Conservation (phyloP, 2,113 vertebrate genomes). For the Pipa parva region DNA sequence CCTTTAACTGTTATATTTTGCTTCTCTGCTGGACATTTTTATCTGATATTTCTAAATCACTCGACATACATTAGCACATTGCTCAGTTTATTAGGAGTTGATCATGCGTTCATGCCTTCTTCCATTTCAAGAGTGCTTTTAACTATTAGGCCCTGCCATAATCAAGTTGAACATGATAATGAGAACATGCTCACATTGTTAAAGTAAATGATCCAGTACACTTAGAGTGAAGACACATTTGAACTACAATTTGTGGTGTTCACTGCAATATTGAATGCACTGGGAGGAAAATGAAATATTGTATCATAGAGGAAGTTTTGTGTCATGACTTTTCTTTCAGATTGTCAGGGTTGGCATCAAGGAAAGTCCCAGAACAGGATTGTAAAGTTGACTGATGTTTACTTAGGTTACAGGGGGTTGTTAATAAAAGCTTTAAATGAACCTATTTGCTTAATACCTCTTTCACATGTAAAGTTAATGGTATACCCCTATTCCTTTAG, state of each 20-base stretch:
- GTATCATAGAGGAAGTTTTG: constrained; percentile 1
- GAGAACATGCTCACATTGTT: constrained; percentile 68
- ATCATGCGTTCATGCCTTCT: constrained; percentile 69
- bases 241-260: constrained; percentile 64
- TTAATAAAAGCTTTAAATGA: too few relatives aligned
- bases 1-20: constrained; percentile 48
- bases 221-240: constrained; percentile 61
- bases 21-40: constrained; percentile 43
- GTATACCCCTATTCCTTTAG: too few relatives aligned
- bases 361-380: too few relatives aligned
- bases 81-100: constrained; percentile 71
- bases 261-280: constrained; percentile 54
- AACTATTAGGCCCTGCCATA: constrained; percentile 70
- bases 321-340: constrained; percentile 14
- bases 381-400: too few relatives aligned
- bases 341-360: too few relatives aligned
- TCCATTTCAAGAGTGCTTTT: constrained; percentile 69
- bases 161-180: constrained; percentile 72
- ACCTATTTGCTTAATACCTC: too few relatives aligned
- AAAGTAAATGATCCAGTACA: constrained; percentile 72
- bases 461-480: too few relatives aligned
- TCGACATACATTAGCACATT: constrained; percentile 62
- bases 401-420: too few relatives aligned
- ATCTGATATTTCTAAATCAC: constrained; percentile 52
- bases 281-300: constrained; percentile 28